A percentile compares a stretch with the other conserved stretches of the same genome.
These are phyloP conservation scores for Halocaridina rubra DNA, from an alignment of 2,888 invertebrate genomes.

Conservation along the genomic window DNA sequence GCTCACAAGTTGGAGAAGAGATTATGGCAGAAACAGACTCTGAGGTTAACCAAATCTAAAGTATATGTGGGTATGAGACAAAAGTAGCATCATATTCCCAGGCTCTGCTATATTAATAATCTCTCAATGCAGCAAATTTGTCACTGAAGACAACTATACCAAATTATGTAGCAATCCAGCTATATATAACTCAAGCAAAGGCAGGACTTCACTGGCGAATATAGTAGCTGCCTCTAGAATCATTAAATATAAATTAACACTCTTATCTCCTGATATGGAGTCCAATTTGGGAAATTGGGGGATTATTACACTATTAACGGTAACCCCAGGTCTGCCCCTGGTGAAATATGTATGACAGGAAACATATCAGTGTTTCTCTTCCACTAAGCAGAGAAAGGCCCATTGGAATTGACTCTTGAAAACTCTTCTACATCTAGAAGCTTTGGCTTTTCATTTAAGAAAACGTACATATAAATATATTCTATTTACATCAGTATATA, in stretches of 20 bases:
- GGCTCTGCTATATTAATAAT: no score
- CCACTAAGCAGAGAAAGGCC: constrained; percentile 57
- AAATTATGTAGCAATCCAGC: no score
- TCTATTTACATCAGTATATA: constrained; percentile 54
- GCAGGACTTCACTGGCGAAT: no score
- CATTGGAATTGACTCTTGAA: constrained; percentile 52
- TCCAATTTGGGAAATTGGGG: no score
- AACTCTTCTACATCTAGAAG: constrained; percentile 50
- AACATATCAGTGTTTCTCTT: constrained; percentile 55
- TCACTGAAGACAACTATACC: no score
- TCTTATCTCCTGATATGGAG: no score
- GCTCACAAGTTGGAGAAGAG: constrained; percentile 57
- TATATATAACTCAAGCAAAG: no score
- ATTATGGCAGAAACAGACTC: constrained; percentile 45
- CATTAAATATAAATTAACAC: no score
- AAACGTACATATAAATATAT: constrained; percentile 59
- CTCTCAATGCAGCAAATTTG: no score
- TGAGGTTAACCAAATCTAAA: constrained; percentile 33
- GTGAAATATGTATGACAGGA: constrained; percentile 39
- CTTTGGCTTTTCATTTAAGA: constrained; percentile 53
- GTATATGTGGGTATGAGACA: no score
- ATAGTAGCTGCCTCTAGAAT: no score
- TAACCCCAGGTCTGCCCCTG: constrained; percentile 34
- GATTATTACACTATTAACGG: no score
- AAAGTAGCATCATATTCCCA: neutral